These are phyloP conservation scores for Nephotettix cincticeps DNA, from an alignment of 1,140 invertebrate genomes.

Conservation along the genomic window DNA sequence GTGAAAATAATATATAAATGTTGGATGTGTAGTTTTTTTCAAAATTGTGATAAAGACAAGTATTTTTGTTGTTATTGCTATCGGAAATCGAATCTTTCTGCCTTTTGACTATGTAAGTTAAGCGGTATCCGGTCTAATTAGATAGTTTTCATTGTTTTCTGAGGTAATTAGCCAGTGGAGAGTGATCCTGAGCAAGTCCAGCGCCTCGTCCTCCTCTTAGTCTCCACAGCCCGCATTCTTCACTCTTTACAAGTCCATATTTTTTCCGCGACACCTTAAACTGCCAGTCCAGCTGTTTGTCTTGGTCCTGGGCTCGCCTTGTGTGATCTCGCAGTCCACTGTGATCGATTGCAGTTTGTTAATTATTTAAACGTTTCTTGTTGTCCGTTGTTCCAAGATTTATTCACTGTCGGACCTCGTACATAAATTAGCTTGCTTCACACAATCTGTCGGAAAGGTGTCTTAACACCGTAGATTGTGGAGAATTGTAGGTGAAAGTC, in stretches of 20 bases:
- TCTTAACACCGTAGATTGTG: no score
- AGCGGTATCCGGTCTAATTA: constrained; percentile 14
- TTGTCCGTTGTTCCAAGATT: not conserved
- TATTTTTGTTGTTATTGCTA: no score
- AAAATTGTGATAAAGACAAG: no score
- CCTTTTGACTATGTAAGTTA: no score
- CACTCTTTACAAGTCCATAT: not conserved
- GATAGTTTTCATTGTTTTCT: not conserved
- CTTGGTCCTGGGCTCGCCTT: not conserved
- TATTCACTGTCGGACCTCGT: not conserved
- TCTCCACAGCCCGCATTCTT: not conserved
- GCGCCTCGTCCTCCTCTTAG: not conserved
- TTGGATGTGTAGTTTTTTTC: no score
- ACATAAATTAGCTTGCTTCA: constrained; percentile 20
- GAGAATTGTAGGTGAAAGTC: no score
- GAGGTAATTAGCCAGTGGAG: not conserved
- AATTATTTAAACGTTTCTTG: constrained; percentile 14
- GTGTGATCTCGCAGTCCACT: not conserved
- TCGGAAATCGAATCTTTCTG: no score
- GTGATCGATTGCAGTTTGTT: not conserved
- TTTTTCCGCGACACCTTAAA: constrained; percentile 15
- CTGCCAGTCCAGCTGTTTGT: not conserved
- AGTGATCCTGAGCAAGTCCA: not conserved
- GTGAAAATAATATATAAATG: no score
- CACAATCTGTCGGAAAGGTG: not conserved